These are phyloP conservation scores for Pluvianellus socialis DNA, from an alignment of 2,113 vertebrate species.

Conservation along the genomic window DNA sequence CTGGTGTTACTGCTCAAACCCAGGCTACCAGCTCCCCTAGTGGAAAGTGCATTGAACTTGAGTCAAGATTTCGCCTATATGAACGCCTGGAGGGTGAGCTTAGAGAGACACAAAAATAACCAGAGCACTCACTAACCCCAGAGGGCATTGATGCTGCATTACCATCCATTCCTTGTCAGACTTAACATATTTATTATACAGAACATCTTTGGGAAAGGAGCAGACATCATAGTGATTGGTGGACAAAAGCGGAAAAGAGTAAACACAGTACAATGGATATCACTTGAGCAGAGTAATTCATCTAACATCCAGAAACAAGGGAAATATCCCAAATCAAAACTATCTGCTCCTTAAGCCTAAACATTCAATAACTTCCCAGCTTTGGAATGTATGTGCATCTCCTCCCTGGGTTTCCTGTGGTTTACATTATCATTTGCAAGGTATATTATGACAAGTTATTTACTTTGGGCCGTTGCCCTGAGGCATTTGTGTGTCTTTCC, in stretches of 20 bases:
- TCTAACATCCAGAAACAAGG: constrained; percentile 49
- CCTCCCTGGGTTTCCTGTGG: constrained; percentile 24
- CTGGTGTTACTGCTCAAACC: neutral
- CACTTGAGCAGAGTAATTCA: constrained; percentile 26
- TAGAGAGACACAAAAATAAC: constrained; percentile 39
- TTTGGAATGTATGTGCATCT: constrained; percentile 59
- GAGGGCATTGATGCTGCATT: constrained; percentile 51
- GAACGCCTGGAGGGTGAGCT: neutral
- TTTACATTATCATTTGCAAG: constrained; percentile 67
- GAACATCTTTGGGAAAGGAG: constrained; percentile 35
- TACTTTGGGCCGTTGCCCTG: constrained; percentile 41
- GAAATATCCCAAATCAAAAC: constrained; percentile 58
- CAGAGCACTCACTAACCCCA: constrained; percentile 41
- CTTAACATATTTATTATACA: constrained; percentile 33
- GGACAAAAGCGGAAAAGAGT: constrained; percentile 35
- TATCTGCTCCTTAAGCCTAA: constrained; percentile 63
- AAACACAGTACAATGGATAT: constrained; percentile 55
- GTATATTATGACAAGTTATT: constrained; percentile 69
- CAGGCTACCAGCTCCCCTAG: constrained; percentile 44
- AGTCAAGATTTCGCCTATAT: neutral
- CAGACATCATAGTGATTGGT: constrained; percentile 48
- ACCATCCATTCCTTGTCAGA: constrained; percentile 45
- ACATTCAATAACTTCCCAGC: constrained; percentile 66
- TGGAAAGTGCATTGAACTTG: constrained; percentile 6
- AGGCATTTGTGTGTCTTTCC: constrained; percentile 25